These are phyloP conservation scores for Abrostola tripartita DNA, from an alignment of 2,888 invertebrate genomes.

Conservation along the genomic window DNA sequence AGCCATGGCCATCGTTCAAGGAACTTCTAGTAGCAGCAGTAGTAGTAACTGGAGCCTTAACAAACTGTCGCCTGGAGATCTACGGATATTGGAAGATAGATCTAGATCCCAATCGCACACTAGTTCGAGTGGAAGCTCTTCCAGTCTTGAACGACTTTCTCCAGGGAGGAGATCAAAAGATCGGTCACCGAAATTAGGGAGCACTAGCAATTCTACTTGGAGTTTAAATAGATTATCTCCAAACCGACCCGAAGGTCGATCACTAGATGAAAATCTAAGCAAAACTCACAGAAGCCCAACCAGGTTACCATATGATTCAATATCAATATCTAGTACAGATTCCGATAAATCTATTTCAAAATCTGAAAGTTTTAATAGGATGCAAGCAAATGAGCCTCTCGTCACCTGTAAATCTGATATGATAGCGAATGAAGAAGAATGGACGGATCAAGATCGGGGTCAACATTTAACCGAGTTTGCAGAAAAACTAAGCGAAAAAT, in stretches of 20 bases:
- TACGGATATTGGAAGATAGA: conserved; percentile 82
- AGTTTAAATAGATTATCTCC: conserved; percentile 85
- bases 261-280: conserved; percentile 82
- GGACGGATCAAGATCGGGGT: conserved; percentile 90
- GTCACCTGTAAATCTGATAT: conserved; percentile 86
- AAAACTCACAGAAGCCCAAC: conserved; percentile 85
- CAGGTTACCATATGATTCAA: conserved; percentile 82
- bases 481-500: conserved; percentile 93
- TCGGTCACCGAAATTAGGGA: conserved; percentile 84
- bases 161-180: conserved; percentile 86
- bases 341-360: conserved; percentile 86
- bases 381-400: conserved; percentile 85
- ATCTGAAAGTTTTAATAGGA: conserved; percentile 85
- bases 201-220: conserved; percentile 86
- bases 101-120: conserved; percentile 85
- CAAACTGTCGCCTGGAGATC: conserved; percentile 85
- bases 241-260: conserved; percentile 84
- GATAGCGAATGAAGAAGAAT: conserved; percentile 84
- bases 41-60: conserved; percentile 87
- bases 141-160: conserved; percentile 84
- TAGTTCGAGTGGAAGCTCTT: conserved; percentile 86
- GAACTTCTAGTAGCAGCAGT: conserved; percentile 85
- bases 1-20: conserved; percentile 82
- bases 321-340: conserved; percentile 85
- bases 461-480: conserved; percentile 93